Evolutionary conservation across 2,113 vertebrate species (phyloP), one percentile per base, ranked within the genome.

Genomic region (Labeo rohita): DNA sequence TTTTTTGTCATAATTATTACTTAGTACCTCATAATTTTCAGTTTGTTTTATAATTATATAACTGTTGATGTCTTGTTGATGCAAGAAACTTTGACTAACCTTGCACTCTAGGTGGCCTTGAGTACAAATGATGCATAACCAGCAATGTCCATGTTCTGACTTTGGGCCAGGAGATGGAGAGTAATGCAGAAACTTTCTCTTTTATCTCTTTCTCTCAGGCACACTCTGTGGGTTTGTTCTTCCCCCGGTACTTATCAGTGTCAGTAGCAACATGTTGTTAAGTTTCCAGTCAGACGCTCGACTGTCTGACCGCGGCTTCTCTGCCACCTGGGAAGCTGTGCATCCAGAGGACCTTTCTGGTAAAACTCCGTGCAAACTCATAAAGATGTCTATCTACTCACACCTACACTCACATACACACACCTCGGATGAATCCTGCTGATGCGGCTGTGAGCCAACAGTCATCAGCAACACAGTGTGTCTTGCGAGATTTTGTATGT

Each of bases 341-440:
- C 92, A 94, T 84, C 92, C 93, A 28, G 93, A 95, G 83, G 94
- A 96, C 86, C 92, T 95, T 52, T 75, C 90, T 90, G 95, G 95
- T 94, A 92, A 89, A 34, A 47, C 68, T 83, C 28, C 78, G 65
- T 49, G 47, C 65, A 70, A 61, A 85, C 39, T 36, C 70, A 43
- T 47, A 39, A 79, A 80, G 56, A 72, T 81, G 66, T 81, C 2
- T 54, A 77, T 80, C 84, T 49, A 45, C 83, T 73, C 65, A 73
- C 78, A 87, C 47, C 74, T 74, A 54, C 36, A 85, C 54, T 81
- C 82, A 84, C 77, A 74, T 52, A 85, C 76, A 88, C 63, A n/a
- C 75, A 61, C 85, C 39, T 65, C 61, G 43, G 13, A 59, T 84
- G 23, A 84, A 34, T 81, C 43, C 82, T 21, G 34, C 56, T 83